These are phyloP conservation scores for Apoda limacodes DNA, from an alignment of 2,888 invertebrate species.

Conservation along the genomic window DNA sequence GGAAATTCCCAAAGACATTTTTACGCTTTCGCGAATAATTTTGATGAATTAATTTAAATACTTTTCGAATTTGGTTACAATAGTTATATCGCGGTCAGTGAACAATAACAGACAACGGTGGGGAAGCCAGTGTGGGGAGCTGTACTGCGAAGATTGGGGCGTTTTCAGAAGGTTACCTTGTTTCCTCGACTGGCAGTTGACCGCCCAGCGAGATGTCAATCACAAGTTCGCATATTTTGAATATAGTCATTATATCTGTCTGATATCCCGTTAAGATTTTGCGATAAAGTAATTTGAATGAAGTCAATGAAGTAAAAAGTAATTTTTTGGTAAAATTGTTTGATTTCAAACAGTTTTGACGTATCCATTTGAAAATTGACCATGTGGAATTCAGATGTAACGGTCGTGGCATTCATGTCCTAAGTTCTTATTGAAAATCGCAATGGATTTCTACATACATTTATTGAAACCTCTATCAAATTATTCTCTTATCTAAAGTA, in stretches of 20 bases:
- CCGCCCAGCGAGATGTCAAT: conserved; percentile 67
- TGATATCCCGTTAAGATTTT: conserved; percentile 52
- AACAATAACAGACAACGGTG: conserved; percentile 42
- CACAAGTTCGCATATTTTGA: conserved; percentile 50
- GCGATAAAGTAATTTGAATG: conserved; percentile 52
- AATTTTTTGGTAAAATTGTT: conserved; percentile 40
- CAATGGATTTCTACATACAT: too few species aligned
- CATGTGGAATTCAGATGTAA: conserved; percentile 48
- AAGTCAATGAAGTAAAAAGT: conserved; percentile 52
- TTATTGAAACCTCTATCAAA: too few species aligned
- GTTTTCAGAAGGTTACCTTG: conserved; percentile 17
- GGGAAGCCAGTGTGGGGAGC: conserved; percentile 30
- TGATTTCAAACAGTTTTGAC: conserved; percentile 28
- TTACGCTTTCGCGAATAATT: conserved; percentile 26
- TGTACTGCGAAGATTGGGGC: conserved; percentile 25
- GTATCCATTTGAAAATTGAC: conserved; percentile 32
- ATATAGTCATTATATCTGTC: conserved; percentile 56
- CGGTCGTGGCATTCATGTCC: conserved; percentile 47
- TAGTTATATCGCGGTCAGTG: conserved; percentile 52
- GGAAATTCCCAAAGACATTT: conserved; percentile 37
- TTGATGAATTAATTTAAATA: conserved; percentile 47
- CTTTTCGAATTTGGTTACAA: conserved; percentile 50
- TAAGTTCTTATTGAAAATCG: too few species aligned
- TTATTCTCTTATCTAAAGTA: too few species aligned
- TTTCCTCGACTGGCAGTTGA: conserved; percentile 31